These are phyloP conservation scores for Apomyelois bistriatella DNA, from an alignment of 2,888 invertebrate species.

Conservation along the genomic window DNA sequence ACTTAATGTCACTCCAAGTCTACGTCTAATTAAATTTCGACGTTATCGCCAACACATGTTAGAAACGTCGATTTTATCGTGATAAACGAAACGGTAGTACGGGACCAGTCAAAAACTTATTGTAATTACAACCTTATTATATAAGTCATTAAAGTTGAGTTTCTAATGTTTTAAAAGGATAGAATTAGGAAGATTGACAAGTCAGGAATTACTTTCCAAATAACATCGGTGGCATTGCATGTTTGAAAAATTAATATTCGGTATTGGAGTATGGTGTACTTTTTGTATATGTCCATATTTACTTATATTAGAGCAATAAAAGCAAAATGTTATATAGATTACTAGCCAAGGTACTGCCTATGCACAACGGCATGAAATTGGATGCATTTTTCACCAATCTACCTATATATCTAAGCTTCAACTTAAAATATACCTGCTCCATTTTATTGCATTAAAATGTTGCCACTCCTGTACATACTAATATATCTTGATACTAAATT, in stretches of 20 bases:
- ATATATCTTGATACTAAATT: no score
- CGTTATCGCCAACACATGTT: conserved; percentile 30
- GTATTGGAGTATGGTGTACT: not conserved
- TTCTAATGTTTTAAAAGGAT: not conserved
- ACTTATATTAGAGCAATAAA: no score
- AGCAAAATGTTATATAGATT: no score
- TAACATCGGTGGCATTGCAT: conserved; percentile 3
- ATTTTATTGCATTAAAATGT: no score
- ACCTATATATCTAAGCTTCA: no score
- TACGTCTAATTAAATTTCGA: conserved; percentile 25
- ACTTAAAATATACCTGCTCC: no score
- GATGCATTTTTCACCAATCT: no score
- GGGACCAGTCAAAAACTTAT: not conserved
- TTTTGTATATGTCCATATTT: not conserved
- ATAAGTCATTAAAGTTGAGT: not conserved
- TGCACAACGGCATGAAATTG: no score
- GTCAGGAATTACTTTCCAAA: conserved; percentile 10
- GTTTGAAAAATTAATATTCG: conserved; percentile 3
- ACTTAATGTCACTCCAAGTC: conserved; percentile 18
- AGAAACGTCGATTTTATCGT: conserved; percentile 33
- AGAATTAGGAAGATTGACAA: not conserved
- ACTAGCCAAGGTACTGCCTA: no score
- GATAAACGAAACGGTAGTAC: conserved; percentile 1
- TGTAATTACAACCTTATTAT: not conserved
- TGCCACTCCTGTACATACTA: no score